A percentile compares a stretch with the other conserved stretches of the same genome.
Evolutionary conservation across 2,797 vertebrate species (phyloP).

Genomic region (Periophthalmus magnuspinnatus): DNA sequence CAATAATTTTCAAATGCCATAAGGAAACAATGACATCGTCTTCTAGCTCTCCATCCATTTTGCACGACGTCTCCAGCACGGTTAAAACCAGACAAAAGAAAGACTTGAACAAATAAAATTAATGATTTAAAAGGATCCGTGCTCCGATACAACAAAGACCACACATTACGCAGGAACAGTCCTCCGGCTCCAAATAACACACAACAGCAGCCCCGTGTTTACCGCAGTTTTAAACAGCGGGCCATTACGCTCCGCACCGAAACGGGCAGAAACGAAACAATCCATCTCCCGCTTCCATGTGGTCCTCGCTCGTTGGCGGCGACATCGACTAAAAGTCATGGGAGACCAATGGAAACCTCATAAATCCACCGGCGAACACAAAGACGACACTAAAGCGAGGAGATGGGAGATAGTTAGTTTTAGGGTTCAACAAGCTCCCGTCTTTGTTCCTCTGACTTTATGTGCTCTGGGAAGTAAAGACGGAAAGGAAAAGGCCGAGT

Average conservation of each 20-base stretch:
- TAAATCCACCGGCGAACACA: conserved; percentile 66
- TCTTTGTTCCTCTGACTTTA: conserved; percentile 63
- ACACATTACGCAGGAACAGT: conserved; percentile 62
- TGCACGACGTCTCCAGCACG: neutral
- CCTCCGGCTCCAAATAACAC: conserved; percentile 57
- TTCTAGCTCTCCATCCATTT: neutral
- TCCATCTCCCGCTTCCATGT: conserved; percentile 61
- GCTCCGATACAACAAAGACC: conserved; percentile 51
- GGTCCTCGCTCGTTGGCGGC: conserved; percentile 63
- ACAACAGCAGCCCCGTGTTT: conserved; percentile 66
- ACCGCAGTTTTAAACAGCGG: conserved; percentile 67
- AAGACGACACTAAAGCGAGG: conserved; percentile 46
- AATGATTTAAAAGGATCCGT: conserved; percentile 47
- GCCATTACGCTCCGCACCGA: conserved; percentile 54
- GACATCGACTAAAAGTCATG: conserved; percentile 54
- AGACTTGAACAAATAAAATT: conserved; percentile 41
- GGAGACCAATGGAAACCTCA: conserved; percentile 66
- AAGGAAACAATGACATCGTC: neutral
- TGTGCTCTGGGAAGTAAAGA: conserved; percentile 56
- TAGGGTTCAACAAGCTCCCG: conserved; percentile 32
- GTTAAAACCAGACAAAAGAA: conserved; percentile 13
- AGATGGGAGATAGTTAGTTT: conserved; percentile 44
- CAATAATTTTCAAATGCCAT: neutral
- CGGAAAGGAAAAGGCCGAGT: conserved; percentile 59
- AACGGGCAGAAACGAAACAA: conserved; percentile 56